Conservation (phyloP, 1,140 invertebrate species). For the Hydropsyche tenuis region DNA sequence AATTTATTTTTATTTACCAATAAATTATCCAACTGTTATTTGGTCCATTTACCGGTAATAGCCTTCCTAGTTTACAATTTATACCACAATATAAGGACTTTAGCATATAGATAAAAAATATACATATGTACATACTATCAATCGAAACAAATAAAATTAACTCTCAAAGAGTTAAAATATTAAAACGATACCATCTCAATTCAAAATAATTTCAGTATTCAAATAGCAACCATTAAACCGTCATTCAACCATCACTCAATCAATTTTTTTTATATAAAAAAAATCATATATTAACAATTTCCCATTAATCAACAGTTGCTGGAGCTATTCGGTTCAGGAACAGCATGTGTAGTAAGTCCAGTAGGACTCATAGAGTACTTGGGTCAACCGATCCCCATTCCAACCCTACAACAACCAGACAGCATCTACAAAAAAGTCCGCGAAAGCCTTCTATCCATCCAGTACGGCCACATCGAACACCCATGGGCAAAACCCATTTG, state of each 20-base stretch:
- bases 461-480: slow-evolving; percentile 84
- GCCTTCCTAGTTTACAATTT: no score
- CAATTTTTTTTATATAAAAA: background rate
- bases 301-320: slow-evolving; percentile 70
- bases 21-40: no score
- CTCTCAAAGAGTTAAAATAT: no score
- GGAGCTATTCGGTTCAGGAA: slow-evolving; percentile 95
- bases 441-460: slow-evolving; percentile 81
- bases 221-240: no score
- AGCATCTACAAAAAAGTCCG: slow-evolving; percentile 74
- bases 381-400: slow-evolving; percentile 70
- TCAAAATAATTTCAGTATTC: no score
- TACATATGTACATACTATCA: no score
- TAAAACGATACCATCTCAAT: no score
- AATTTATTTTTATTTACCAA: no score
- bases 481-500: slow-evolving; percentile 73
- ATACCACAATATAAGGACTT: no score
- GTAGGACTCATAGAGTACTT: slow-evolving; percentile 81
- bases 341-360: slow-evolving; percentile 91
- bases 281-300: slow-evolving; percentile 7
- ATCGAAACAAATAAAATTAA: no score
- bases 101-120: no score
- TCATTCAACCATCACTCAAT: background rate
- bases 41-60: no score
- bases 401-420: slow-evolving; percentile 76